Evolutionary conservation across 2,888 invertebrate species (phyloP).

Genomic region (Eurytoma adleriae): DNA sequence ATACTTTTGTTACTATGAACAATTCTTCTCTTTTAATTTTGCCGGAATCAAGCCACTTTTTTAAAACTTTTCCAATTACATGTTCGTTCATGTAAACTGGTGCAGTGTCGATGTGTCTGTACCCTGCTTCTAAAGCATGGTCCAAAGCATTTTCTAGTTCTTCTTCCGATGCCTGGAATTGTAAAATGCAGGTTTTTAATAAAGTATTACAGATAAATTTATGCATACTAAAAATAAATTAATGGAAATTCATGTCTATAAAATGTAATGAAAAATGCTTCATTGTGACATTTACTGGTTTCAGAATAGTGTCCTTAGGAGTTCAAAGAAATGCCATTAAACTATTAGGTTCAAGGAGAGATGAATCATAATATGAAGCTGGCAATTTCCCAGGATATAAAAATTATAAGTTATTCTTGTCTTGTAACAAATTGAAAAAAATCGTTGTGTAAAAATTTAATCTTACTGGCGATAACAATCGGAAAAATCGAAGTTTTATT

Average conservation of each 20-base stretch:
- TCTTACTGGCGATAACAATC: too few relatives aligned
- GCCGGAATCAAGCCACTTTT: slow-evolving; percentile 83
- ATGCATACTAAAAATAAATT: slow-evolving; percentile 7
- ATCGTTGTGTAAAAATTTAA: too few relatives aligned
- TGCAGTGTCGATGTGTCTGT: slow-evolving; percentile 90
- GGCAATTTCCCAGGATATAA: too few relatives aligned
- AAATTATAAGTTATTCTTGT: too few relatives aligned
- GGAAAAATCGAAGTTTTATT: too few relatives aligned
- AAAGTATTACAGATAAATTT: slow-evolving; percentile 14
- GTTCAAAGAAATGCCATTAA: too few relatives aligned
- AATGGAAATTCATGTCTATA: neutral
- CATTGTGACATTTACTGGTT: too few relatives aligned
- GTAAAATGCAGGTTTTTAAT: too few relatives aligned
- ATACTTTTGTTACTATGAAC: slow-evolving; percentile 89
- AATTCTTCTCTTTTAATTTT: slow-evolving; percentile 86
- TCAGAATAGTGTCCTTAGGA: too few relatives aligned
- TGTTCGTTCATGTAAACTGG: slow-evolving; percentile 87
- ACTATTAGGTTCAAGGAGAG: too few relatives aligned
- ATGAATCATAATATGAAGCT: too few relatives aligned
- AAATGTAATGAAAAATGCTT: neutral
- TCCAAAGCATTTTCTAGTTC: slow-evolving; percentile 84
- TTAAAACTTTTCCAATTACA: slow-evolving; percentile 85
- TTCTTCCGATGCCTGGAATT: slow-evolving; percentile 80
- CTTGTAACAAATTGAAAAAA: too few relatives aligned
- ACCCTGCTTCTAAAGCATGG: slow-evolving; percentile 85